Conservation (phyloP, 2,113 vertebrate genomes). For the Taurulus bubalis region DNA sequence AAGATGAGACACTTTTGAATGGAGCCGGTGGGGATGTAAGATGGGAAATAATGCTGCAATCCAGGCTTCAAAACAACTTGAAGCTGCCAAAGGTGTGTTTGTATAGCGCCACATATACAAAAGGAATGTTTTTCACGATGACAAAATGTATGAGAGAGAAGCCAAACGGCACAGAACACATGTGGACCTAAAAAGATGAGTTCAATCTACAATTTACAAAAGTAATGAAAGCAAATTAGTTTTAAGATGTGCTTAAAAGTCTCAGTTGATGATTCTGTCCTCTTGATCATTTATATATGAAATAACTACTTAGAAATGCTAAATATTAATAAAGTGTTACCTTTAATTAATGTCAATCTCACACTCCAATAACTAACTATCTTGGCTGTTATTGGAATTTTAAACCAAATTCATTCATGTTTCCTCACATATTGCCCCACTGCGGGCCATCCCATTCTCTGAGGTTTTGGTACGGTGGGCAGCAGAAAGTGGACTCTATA, state of each 20-base stretch:
- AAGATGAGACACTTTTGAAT: conserved; percentile 20
- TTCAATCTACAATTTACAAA: neutral
- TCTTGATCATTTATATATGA: neutral
- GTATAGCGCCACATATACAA: neutral
- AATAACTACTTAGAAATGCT: neutral
- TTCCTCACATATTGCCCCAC: neutral
- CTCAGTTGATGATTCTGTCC: neutral
- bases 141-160: neutral
- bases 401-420: neutral
- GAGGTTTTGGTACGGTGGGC: neutral
- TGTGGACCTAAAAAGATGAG: neutral
- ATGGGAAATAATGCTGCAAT: conserved; percentile 19
- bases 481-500: neutral
- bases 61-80: conserved; percentile 17
- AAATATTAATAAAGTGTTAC: neutral
- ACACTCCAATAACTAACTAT: neutral
- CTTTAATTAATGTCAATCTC: neutral
- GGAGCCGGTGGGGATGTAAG: conserved; percentile 8
- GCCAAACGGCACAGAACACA: neutral
- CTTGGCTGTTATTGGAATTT: neutral
- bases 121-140: neutral
- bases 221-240: neutral
- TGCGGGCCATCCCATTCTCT: neutral
- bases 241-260: neutral
- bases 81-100: conserved; percentile 16